Base-by-base conservation (phyloP, 1,140 invertebrate genomes). In the Drosophila sturtevanti region DNA sequence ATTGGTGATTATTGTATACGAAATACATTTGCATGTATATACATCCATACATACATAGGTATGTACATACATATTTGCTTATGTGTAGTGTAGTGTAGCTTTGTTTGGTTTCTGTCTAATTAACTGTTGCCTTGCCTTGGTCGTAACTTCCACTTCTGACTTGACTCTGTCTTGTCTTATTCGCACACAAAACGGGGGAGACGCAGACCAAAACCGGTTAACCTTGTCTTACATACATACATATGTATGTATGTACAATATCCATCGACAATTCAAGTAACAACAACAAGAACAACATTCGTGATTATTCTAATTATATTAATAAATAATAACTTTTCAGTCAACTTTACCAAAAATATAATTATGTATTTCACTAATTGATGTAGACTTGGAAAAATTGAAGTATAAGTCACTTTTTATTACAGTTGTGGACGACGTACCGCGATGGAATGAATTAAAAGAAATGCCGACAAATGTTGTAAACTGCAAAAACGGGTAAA, bases 131-230 rank as follows among this genome's bases (percentile, higher is more conserved):
- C 27, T 51, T 51, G 35, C 24, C 35, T 22, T 52, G 27, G 14
- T 51, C 51, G 63, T 27, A 74, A 63, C 38, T 41, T 61, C 34
- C 55, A 18, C 54, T 51, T 48, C 41, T 48, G 16, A 21, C 41
- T 48, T n/a, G 41, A 21, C 18, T 21, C 18, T 21, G 16, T 48
- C 16, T 21, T 48, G 41, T 21, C 41, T 48, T 48, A 48, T 61
- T 72, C 52, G 31, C 38, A 55, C 31, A 69, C 55, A 62, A 59
- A 31, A 61, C 22, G 18, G 7, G 27, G 10, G 18, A 38, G 21
- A 38, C 22, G 16, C n/a, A 16, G 21, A 6, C 11, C 51, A 21
- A 58, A 86, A 86, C 81, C 65, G 71, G 81, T 87, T 86, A 52
- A 63, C 76, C 80, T 82, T 72, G 80, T 72, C 62, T 22, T 63